phyloP scores from a whole-genome alignment of 2,113 vertebrate species.

The Amia ocellicauda region DNA sequence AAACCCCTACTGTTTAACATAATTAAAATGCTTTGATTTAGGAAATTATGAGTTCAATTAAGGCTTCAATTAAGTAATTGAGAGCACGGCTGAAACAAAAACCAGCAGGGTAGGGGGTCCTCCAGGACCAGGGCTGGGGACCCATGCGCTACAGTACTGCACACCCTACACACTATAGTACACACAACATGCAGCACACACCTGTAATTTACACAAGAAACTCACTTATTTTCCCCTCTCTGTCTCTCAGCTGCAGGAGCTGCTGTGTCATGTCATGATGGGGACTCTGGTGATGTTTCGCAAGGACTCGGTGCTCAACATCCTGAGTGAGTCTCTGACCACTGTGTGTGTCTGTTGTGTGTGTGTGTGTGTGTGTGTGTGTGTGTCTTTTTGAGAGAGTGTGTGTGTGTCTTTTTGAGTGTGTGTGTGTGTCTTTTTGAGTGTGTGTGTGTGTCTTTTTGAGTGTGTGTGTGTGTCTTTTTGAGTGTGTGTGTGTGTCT shows the following conservation, averaged over 20 bases:
- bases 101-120: no score
- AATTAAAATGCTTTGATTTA: no score
- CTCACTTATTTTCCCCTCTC: neutral
- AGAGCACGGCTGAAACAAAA: no score
- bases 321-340: slow-evolving; percentile 79
- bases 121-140: no score
- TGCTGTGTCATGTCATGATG: slow-evolving; percentile 98
- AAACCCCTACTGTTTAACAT: no score
- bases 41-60: no score
- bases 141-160: neutral
- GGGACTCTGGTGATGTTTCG: slow-evolving; percentile 95
- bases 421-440: no score
- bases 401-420: no score
- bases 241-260: slow-evolving; percentile 81
- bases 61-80: no score
- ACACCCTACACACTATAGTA: neutral
- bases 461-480: neutral
- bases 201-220: no score
- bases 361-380: neutral
- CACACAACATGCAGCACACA: no score
- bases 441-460: no score
- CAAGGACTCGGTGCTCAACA: slow-evolving; percentile 93
- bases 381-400: neutral
- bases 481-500: neutral
- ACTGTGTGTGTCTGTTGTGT: neutral